Conservation (phyloP, 2,797 vertebrate genomes). For the Glossophaga mutica region DNA sequence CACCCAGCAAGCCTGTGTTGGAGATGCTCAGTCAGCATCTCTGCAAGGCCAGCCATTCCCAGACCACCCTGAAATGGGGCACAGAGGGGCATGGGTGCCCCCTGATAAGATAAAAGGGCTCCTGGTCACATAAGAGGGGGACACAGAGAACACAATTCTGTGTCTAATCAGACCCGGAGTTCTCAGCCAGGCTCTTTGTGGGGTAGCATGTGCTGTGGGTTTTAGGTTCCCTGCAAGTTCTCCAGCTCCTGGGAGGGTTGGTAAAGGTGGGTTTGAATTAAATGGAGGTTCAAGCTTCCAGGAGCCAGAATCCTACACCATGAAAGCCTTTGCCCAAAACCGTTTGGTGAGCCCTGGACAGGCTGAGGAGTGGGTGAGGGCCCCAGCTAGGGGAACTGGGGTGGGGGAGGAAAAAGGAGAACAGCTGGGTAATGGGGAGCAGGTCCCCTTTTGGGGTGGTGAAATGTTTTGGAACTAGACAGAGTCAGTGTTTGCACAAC, state of each 20-base stretch:
- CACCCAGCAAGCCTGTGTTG: background rate
- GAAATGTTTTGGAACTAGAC: background rate
- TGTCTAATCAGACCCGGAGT: background rate
- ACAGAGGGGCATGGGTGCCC: background rate
- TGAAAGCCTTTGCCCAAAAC: background rate
- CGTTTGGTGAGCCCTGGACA: background rate
- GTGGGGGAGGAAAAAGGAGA: background rate
- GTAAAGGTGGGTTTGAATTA: background rate
- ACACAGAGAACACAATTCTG: background rate
- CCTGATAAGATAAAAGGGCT: background rate
- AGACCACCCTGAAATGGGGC: background rate
- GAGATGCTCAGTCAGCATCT: background rate
- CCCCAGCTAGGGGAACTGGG: background rate
- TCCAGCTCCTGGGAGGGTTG: background rate
- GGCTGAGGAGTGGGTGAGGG: background rate
- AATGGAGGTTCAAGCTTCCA: background rate
- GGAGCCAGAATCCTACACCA: background rate
- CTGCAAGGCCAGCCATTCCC: background rate
- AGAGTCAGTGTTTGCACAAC: background rate
- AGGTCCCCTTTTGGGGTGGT: background rate
- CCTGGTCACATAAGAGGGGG: background rate
- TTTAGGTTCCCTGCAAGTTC: background rate
- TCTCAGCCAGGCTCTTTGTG: background rate
- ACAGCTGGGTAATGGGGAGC: too few relatives aligned
- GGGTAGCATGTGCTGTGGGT: background rate